Evolutionary conservation across 2,113 vertebrate genomes (phyloP).

Genomic region (Acinonyx jubatus): DNA sequence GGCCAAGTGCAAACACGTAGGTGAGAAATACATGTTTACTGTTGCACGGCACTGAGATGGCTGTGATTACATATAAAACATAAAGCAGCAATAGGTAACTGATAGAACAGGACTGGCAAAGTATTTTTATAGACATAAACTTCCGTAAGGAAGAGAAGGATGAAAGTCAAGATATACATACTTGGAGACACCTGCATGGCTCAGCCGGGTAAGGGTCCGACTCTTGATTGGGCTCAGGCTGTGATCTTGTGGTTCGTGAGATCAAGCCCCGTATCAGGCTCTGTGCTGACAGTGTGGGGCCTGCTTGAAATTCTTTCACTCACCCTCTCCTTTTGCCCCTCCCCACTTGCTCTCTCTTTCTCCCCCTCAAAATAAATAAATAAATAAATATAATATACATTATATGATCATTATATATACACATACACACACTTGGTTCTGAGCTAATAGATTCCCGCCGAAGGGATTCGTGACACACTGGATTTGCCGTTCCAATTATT

Average conservation of each 20-base stretch:
- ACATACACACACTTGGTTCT: neutral
- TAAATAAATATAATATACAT: too few relatives aligned
- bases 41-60: neutral
- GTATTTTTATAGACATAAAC: neutral
- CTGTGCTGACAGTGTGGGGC: too few relatives aligned
- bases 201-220: too few relatives aligned
- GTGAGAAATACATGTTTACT: neutral
- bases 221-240: too few relatives aligned
- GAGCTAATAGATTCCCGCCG: neutral
- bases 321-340: too few relatives aligned
- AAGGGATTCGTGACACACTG: neutral
- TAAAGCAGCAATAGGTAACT: neutral
- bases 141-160: neutral
- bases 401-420: too few relatives aligned
- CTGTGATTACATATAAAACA: neutral
- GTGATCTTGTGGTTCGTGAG: too few relatives aligned
- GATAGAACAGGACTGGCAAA: neutral
- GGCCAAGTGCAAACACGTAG: neutral
- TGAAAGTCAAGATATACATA: neutral
- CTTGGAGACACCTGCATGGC: too few relatives aligned
- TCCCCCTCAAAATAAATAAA: too few relatives aligned
- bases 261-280: too few relatives aligned
- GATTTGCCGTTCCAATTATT: neutral
- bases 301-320: too few relatives aligned
- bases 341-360: too few relatives aligned